Conservation (phyloP, 1,140 invertebrate species). For the Calosoma granatense region DNA sequence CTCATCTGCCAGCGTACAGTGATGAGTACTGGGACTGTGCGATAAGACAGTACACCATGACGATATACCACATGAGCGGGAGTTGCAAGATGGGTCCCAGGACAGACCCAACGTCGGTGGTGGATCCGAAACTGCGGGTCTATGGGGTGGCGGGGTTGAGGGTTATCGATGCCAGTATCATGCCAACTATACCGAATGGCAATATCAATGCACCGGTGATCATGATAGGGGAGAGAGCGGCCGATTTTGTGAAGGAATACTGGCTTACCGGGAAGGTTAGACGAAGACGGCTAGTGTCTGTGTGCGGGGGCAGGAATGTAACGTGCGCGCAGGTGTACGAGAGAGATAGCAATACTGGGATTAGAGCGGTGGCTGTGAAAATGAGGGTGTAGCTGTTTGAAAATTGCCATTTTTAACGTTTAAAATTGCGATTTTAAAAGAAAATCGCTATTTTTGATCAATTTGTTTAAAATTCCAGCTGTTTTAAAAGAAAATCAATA, state of each 20-base stretch:
- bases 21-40: conserved; percentile 79
- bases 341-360: too few species aligned
- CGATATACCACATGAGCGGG: conserved; percentile 77
- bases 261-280: conserved; percentile 42
- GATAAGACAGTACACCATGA: conserved; percentile 71
- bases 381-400: not conserved
- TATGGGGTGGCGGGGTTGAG: conserved; percentile 63
- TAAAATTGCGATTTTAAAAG: too few species aligned
- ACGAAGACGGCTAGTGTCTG: conserved; percentile 31
- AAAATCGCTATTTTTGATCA: too few species aligned
- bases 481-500: too few species aligned
- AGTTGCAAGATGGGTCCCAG: conserved; percentile 77
- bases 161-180: conserved; percentile 72
- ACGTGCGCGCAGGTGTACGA: conserved; percentile 19
- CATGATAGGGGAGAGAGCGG: conserved; percentile 89
- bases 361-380: too few species aligned
- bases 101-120: conserved; percentile 66
- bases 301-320: conserved; percentile 18
- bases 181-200: conserved; percentile 71
- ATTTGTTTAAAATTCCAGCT: too few species aligned
- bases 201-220: conserved; percentile 80
- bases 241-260: conserved; percentile 71
- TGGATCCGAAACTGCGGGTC: conserved; percentile 67
- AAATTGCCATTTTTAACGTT: too few species aligned
- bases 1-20: conserved; percentile 59